Evolutionary conservation across 2,888 invertebrate species (phyloP).

Genomic region (Phania funesta): DNA sequence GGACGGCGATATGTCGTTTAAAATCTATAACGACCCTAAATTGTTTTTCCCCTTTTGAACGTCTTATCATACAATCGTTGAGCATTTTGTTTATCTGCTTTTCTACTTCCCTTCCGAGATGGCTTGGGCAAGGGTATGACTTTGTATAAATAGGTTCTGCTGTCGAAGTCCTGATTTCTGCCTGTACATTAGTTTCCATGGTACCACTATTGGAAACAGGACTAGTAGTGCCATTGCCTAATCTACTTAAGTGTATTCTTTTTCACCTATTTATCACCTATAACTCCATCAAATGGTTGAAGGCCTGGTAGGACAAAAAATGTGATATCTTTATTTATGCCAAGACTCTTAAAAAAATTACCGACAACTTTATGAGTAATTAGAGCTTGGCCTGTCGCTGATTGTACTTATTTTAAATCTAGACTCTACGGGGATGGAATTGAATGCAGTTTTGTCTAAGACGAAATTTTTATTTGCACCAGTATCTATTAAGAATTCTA

Average conservation of each 20-base stretch:
- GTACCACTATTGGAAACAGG: neutral
- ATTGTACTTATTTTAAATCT: conserved; percentile 1
- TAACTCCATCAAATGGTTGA: conserved; percentile 1
- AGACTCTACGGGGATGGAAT: neutral
- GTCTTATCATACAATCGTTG: neutral
- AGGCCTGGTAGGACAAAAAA: neutral
- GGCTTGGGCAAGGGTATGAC: neutral
- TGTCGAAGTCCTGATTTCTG: neutral
- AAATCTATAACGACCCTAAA: neutral
- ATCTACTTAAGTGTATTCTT: neutral
- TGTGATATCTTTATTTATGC: neutral
- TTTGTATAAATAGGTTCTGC: neutral
- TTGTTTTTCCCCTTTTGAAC: neutral
- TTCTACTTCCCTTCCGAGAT: conserved; percentile 13
- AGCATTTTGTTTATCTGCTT: conserved; percentile 4
- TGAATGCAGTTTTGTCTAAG: neutral
- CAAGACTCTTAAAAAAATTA: neutral
- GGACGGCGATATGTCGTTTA: neutral
- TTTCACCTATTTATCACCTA: neutral
- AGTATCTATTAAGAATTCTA: conserved; percentile 44
- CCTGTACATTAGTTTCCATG: neutral
- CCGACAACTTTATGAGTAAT: neutral
- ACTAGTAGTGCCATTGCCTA: neutral
- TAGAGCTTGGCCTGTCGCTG: conserved; percentile 13
- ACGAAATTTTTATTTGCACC: conserved; percentile 1